phyloP scores from a whole-genome alignment of 1,140 invertebrate species.

The Lasioglossum baleicum region DNA sequence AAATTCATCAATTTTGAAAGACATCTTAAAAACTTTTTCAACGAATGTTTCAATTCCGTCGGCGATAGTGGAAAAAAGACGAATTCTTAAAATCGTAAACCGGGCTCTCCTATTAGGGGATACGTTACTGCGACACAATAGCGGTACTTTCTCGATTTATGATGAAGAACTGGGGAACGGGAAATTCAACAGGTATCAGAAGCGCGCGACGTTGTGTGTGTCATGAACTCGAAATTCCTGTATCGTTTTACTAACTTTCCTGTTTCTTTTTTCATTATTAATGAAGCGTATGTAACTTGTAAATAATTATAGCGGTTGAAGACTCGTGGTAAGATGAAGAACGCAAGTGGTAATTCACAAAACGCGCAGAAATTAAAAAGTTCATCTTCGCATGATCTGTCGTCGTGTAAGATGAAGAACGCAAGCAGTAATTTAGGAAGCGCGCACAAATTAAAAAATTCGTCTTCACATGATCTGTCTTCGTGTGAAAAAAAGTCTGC shows the following conservation, averaged over 20 bases:
- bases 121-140: background rate
- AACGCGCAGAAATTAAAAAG: too few relatives aligned
- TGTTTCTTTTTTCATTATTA: background rate
- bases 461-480: background rate
- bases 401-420: slow-evolving; percentile 1
- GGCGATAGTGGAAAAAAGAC: background rate
- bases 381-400: too few relatives aligned
- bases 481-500: background rate
- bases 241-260: background rate
- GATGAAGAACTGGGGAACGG: background rate
- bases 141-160: slow-evolving; percentile 13
- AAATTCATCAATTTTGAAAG: too few relatives aligned
- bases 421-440: background rate
- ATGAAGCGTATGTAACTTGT: background rate
- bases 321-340: too few relatives aligned
- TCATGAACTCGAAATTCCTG: background rate
- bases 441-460: slow-evolving; percentile 7
- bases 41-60: too few relatives aligned
- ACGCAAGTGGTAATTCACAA: too few relatives aligned
- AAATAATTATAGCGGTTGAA: background rate
- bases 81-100: background rate
- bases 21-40: too few relatives aligned
- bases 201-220: background rate
- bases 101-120: background rate
- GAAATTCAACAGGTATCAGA: background rate